phyloP scores from a whole-genome alignment of 1,140 invertebrate species.

The Proctacanthus coquilletti region DNA sequence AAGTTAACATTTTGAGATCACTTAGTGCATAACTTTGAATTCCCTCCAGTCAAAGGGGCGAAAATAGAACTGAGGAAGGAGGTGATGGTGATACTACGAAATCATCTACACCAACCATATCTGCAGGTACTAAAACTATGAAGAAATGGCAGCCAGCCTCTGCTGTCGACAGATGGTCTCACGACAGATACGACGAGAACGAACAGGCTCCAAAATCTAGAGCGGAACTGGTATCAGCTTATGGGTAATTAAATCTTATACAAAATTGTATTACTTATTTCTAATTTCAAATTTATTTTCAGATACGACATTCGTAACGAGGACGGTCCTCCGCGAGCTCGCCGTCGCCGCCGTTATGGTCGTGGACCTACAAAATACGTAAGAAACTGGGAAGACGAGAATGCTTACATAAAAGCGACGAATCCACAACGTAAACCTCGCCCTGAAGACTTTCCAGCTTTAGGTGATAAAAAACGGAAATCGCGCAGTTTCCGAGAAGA shows the following conservation, averaged over 20 bases:
- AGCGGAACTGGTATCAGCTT: slow-evolving; percentile 71
- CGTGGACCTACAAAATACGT: slow-evolving; percentile 84
- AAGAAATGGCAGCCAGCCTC: slow-evolving; percentile 34
- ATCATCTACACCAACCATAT: slow-evolving; percentile 14
- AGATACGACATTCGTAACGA: slow-evolving; percentile 82
- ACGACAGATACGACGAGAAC: slow-evolving; percentile 73
- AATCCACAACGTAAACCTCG: slow-evolving; percentile 21
- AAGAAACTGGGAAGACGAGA: slow-evolving; percentile 81
- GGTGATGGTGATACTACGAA: slow-evolving; percentile 11
- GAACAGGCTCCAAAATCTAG: slow-evolving; percentile 67
- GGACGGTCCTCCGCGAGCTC: slow-evolving; percentile 74
- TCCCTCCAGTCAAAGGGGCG: slow-evolving; percentile 4
- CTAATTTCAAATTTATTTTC: background rate
- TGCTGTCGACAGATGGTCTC: slow-evolving; percentile 56
- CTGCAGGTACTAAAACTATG: slow-evolving; percentile 30
- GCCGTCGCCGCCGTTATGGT: slow-evolving; percentile 69
- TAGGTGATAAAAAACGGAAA: slow-evolving; percentile 18
- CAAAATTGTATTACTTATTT: background rate
- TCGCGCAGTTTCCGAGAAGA: slow-evolving; percentile 14
- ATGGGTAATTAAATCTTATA: slow-evolving; percentile 38
- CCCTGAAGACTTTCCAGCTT: slow-evolving; percentile 30
- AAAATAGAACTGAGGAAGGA: slow-evolving; percentile 13
- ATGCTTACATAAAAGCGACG: slow-evolving; percentile 49
- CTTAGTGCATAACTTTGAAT: background rate
- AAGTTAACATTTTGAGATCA: slow-evolving; percentile 11